Evolutionary conservation across 1,140 invertebrate species (phyloP).

Genomic region (Ctenoplectra terminalis): DNA sequence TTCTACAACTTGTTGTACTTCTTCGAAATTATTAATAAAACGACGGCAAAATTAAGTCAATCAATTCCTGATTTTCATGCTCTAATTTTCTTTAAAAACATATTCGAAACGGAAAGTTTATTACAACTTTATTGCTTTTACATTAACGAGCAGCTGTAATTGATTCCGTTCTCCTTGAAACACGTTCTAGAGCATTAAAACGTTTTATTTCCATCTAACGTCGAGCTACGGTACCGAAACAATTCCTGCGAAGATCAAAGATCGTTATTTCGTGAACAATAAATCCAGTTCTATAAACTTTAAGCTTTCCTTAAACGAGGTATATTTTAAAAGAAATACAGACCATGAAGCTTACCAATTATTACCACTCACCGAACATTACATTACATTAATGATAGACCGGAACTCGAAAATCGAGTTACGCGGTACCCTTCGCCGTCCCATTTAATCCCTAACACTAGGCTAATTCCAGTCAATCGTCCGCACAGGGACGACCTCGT

Average conservation of each 20-base stretch:
- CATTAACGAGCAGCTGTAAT: background rate
- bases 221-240: too few relatives aligned
- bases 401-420: background rate
- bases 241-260: too few relatives aligned
- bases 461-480: background rate
- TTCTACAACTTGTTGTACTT: background rate
- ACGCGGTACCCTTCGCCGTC: background rate
- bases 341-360: too few relatives aligned
- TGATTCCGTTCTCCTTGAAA: background rate
- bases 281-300: too few relatives aligned
- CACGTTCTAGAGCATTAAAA: background rate
- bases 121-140: background rate
- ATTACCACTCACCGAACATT: too few relatives aligned
- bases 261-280: too few relatives aligned
- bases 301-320: too few relatives aligned
- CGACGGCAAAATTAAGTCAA: too few relatives aligned
- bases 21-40: background rate
- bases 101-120: background rate
- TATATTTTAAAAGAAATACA: too few relatives aligned
- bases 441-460: background rate
- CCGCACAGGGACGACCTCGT: background rate
- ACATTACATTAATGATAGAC: too few relatives aligned
- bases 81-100: background rate
- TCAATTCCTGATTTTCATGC: background rate
- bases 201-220: too few relatives aligned